phyloP scores from a whole-genome alignment of 2,797 vertebrate species.

The Diplodus puntazzo region DNA sequence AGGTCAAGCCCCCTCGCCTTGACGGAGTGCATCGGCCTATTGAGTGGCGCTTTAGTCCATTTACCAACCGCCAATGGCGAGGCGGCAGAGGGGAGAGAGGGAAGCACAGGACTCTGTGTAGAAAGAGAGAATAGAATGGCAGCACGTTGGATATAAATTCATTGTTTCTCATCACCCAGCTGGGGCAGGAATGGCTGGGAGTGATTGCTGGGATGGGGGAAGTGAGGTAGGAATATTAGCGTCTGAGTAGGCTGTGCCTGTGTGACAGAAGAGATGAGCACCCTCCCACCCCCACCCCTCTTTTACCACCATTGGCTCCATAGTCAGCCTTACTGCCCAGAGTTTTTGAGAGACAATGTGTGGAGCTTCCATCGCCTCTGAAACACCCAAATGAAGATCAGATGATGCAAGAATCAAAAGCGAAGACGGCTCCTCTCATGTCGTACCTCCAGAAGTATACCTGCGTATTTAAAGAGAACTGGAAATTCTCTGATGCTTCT shows the following conservation, averaged over 20 bases:
- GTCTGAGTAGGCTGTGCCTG: conserved; percentile 58
- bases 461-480: conserved; percentile 46
- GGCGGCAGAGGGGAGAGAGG: conserved; percentile 67
- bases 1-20: conserved; percentile 88
- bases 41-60: conserved; percentile 87
- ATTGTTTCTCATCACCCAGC: conserved; percentile 84
- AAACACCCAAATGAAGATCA: conserved; percentile 61
- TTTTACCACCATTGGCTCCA: conserved; percentile 53
- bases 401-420: conserved; percentile 29
- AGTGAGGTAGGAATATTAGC: conserved; percentile 68
- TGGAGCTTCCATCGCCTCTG: conserved; percentile 35
- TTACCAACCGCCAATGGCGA: conserved; percentile 85
- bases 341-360: conserved; percentile 48
- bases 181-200: conserved; percentile 68
- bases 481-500: conserved; percentile 49
- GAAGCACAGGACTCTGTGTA: conserved; percentile 63
- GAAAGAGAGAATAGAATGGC: conserved; percentile 76
- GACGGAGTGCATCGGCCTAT: conserved; percentile 87
- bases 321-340: conserved; percentile 37
- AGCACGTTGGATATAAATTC: conserved; percentile 79
- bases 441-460: conserved; percentile 38
- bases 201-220: conserved; percentile 74
- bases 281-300: conserved; percentile 3
- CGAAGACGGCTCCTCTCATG: conserved; percentile 41
- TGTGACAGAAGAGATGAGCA: conserved; percentile 59